Base-by-base conservation (phyloP, 1,140 invertebrate genomes). In the Drosophila ogumai region DNA sequence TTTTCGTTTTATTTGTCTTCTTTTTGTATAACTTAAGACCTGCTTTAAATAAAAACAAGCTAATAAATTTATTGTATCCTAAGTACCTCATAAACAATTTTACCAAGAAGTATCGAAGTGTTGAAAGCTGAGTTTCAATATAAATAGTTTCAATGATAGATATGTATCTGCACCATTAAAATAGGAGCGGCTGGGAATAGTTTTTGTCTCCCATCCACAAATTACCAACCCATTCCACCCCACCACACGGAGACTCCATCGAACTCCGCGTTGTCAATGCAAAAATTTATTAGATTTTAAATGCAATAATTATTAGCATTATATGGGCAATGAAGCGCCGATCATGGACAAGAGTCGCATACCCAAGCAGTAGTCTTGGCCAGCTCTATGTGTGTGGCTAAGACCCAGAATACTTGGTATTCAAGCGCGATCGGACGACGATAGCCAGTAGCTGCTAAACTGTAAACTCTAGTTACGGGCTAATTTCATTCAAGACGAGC, bases 241-340 rank as follows among this genome's bases (percentile, higher is more conserved):
- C 58, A 46, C 34, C 38, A 22, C 41, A 64, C 32, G 41, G 19
- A 31, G 19, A 31, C 67, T 65, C 15, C 40, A 31, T 28, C 44
- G 56, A 87, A 86, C 82, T 87, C 79, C 82, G 79, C 58, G 25
- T 84, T 90, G 84, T 88, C 84, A 88, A 88, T 88, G 81, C 85
- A 68, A 49, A 84, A 88, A 91, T 91, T 91, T 91, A 91, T 91
- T 91, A 91, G 82, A 91, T 91, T 91, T 91, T 91, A 91, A 91
- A 91, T 88, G 87, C 88, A 91, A 91, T 91, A 91, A 91, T 91
- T 91, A 91, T 91, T 88, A 79, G 69, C 90, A 88, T 87, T 88
- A 86, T 90, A 90, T 90, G 85, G 86, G 77, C 85, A 90, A 81
- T 90, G 85, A 88, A 90, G 85, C 85, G 84, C 86, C 81, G 63